phyloP scores from a whole-genome alignment of 1,140 invertebrate species.

The Nephila pilipes region DNA sequence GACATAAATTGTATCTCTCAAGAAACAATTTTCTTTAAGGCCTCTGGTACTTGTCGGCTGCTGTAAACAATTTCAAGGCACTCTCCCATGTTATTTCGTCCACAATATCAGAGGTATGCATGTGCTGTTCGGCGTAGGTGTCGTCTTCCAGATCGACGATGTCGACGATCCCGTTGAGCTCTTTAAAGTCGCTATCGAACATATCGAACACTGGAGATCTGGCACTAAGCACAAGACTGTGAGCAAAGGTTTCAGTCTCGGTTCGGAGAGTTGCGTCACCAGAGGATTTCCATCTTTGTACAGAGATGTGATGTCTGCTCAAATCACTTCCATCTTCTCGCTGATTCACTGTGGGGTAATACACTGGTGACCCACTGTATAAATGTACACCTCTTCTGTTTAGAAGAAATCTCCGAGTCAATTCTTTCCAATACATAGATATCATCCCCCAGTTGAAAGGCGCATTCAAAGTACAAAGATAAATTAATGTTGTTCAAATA shows the following conservation, averaged over 20 bases:
- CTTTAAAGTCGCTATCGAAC: conserved; percentile 78
- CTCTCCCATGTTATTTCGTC: neutral
- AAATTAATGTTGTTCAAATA: no score
- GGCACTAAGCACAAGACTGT: conserved; percentile 80
- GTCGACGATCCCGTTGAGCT: neutral
- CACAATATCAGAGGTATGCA: neutral
- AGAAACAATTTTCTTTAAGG: neutral
- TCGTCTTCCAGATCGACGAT: conserved; percentile 7
- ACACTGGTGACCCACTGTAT: no score
- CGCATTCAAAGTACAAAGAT: no score
- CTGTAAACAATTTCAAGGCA: neutral
- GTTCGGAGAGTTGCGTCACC: conserved; percentile 80
- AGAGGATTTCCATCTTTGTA: no score
- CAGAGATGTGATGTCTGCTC: no score
- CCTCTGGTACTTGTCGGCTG: neutral
- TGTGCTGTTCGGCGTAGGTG: neutral
- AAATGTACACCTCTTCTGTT: no score
- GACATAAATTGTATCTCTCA: neutral
- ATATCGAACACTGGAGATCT: conserved; percentile 81
- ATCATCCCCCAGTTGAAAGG: no score
- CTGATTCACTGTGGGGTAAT: no score
- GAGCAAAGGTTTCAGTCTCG: conserved; percentile 78
- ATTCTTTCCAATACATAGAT: no score
- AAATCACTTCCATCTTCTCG: no score
- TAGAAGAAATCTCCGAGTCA: no score